A percentile compares a stretch with the other conserved stretches of the same genome.
Evolutionary conservation across 2,797 vertebrate species (phyloP).

Genomic region (Mormyrops boulengeri): DNA sequence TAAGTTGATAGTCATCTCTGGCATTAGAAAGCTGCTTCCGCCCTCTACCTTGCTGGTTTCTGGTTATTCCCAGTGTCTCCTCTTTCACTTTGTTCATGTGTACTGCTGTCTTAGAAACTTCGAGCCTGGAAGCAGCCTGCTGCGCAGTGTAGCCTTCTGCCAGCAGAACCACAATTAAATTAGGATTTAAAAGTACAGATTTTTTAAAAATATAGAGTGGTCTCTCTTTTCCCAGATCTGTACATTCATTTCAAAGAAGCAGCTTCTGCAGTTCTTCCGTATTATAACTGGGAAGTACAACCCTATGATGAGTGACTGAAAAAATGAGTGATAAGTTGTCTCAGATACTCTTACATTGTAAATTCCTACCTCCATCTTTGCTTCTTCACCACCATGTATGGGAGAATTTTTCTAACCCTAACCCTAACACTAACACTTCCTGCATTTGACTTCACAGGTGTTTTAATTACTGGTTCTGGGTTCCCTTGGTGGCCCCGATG

Average conservation of each 20-base stretch:
- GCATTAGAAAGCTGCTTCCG: background rate
- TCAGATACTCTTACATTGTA: background rate
- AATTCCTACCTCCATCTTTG: background rate
- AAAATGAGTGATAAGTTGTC: background rate
- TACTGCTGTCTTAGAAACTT: background rate
- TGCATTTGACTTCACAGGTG: constrained; percentile 48
- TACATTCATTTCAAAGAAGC: background rate
- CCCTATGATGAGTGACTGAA: background rate
- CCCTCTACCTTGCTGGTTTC: background rate
- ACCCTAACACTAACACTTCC: background rate
- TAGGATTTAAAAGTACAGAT: background rate
- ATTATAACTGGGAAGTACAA: background rate
- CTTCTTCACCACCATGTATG: background rate
- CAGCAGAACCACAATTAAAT: background rate
- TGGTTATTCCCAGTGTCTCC: background rate
- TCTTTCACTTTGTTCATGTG: background rate
- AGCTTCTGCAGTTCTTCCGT: background rate
- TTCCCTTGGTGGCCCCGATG: constrained; percentile 68
- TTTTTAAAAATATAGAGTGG: background rate
- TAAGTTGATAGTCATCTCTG: background rate
- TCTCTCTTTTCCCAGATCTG: background rate
- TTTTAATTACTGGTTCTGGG: constrained; percentile 75
- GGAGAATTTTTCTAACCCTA: background rate
- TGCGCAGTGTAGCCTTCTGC: background rate
- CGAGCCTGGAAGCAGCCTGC: background rate